phyloP scores from a whole-genome alignment of 2,113 vertebrate genomes.

The Ceyx melanurus region DNA sequence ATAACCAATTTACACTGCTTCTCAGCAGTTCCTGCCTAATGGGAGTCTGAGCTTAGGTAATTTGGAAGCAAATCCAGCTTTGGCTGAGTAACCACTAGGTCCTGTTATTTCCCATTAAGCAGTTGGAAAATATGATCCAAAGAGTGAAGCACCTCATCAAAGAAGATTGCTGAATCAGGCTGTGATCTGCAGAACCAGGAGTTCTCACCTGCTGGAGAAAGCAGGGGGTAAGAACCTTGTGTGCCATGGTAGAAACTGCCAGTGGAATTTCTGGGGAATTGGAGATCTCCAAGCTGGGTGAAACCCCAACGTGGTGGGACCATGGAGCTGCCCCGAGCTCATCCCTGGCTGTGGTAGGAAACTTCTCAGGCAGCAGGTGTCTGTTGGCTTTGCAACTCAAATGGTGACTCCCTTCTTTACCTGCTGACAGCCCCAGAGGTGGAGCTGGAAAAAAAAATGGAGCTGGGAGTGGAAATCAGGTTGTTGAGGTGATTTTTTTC shows the following conservation, averaged over 20 bases:
- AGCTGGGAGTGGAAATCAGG: not conserved
- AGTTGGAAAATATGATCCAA: not conserved
- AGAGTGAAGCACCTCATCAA: not conserved
- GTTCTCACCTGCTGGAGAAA: not conserved
- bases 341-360: not conserved
- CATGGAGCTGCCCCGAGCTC: not conserved
- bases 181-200: not conserved
- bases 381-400: accelerated
- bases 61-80: not conserved
- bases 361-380: not conserved
- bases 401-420: not conserved
- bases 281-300: not conserved
- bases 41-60: not conserved
- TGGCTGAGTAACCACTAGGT: not conserved
- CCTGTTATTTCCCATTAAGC: not conserved
- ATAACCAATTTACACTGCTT: not conserved
- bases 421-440: not conserved
- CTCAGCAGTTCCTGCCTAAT: not conserved
- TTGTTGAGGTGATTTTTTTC: not conserved
- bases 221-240: not conserved
- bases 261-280: not conserved
- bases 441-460: not conserved
- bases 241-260: not conserved
- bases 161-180: not conserved
- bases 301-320: not conserved